Evolutionary conservation across 2,888 invertebrate species (phyloP), one percentile per base, ranked within the genome.

Genomic region (Pterostichus niger): DNA sequence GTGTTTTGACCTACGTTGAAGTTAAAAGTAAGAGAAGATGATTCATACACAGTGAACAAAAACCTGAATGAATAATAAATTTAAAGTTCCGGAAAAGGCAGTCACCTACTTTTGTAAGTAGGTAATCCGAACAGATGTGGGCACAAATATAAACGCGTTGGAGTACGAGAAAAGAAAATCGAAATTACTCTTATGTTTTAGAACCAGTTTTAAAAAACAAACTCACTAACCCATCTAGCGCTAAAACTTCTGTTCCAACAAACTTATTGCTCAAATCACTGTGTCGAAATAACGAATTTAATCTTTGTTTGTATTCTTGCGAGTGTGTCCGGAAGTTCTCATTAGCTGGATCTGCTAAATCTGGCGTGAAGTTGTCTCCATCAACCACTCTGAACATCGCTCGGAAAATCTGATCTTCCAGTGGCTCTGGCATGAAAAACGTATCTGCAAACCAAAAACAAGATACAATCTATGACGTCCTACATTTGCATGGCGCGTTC

Each of bases 341-440:
- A 71, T 94, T 94, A 76, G 92, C 92, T 84, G 94, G 92, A 89
- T 94, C 93, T 54, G 94, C 93, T 86, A 95, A 90, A 85, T 93
- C 93, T 86, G 92, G 90, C 61, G 92, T 91, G 92, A 95, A 95
- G n/a, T 91, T 92, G 87, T 96, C 95, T 10, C 94, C 94, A 84
- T 92, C 91, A 76, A 91, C 91, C 84, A 96, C 94, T 86, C 94
- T 93, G 89, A 97, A 96, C 84, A 94, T 95, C 54, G 95, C 97
- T 84, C 96, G 92, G 90, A 96, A 97, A 83, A 96, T 93, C 89
- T 96, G 94, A 88, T 96, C 96, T 87, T 94, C 94, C 76, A 95
- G 91, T 59, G 94, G 94, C 86, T 94, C 94, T 68, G 93, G 92
- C 84, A 94, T 92, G 87, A 95, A 92, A 90, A 94, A 95, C 89